Evolutionary conservation across 2,888 invertebrate genomes (phyloP).

Genomic region (Artemia sinica): DNA sequence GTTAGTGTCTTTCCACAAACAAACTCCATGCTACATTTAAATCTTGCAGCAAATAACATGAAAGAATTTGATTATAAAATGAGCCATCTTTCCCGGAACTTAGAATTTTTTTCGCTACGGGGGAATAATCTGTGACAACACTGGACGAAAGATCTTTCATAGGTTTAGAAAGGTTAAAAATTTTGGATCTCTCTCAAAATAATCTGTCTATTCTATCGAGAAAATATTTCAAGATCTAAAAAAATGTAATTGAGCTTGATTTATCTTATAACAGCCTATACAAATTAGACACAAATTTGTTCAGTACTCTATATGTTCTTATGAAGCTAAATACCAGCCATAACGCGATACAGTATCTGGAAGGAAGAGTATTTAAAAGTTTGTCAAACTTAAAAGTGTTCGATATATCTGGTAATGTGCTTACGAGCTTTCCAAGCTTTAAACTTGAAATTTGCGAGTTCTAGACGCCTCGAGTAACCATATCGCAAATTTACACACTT

Average conservation of each 20-base stretch:
- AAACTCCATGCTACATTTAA: not conserved
- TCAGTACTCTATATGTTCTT: not conserved
- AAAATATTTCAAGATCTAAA: not conserved
- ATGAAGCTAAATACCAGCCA: not conserved
- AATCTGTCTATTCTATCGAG: not conserved
- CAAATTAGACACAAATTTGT: not conserved
- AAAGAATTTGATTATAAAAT: not conserved
- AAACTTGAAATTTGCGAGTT: not conserved
- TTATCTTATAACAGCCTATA: not conserved
- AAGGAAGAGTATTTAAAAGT: not conserved
- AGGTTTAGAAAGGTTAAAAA: not conserved
- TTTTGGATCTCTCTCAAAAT: not conserved
- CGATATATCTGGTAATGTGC: not conserved
- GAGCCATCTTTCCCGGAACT: not conserved
- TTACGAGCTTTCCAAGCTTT: not conserved
- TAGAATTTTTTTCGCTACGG: not conserved
- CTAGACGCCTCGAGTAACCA: not conserved
- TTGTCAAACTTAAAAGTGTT: not conserved
- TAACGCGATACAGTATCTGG: not conserved
- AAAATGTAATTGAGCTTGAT: not conserved
- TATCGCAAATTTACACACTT: not conserved
- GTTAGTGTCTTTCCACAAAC: not conserved
- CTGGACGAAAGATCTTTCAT: not conserved
- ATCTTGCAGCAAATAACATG: not conserved
- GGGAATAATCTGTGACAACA: slow-evolving; percentile 1